These are phyloP conservation scores for Lucifuga dentata DNA, from an alignment of 2,113 vertebrate species.

Conservation along the genomic window DNA sequence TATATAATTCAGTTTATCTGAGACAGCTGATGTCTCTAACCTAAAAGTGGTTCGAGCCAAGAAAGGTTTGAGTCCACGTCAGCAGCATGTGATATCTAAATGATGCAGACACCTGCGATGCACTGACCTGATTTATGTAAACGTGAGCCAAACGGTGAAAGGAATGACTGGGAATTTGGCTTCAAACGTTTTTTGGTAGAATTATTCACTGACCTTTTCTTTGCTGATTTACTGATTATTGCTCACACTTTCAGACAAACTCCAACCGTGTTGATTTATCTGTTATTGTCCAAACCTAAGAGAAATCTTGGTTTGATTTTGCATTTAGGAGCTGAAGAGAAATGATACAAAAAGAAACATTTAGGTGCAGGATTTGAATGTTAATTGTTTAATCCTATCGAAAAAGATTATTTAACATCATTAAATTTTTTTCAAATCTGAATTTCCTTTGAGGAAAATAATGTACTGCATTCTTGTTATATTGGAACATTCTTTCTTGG, in stretches of 20 bases:
- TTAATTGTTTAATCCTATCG: neutral
- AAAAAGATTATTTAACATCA: neutral
- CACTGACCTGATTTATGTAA: slow-evolving; percentile 17
- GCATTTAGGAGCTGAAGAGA: slow-evolving; percentile 76
- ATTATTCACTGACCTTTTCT: slow-evolving; percentile 82
- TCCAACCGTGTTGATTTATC: slow-evolving; percentile 80
- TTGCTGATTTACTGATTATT: slow-evolving; percentile 88
- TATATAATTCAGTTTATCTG: slow-evolving; percentile 22
- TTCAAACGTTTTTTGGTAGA: slow-evolving; percentile 50
- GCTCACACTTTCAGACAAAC: slow-evolving; percentile 76
- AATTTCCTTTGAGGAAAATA: neutral
- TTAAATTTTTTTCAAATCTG: neutral
- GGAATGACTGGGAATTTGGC: neutral
- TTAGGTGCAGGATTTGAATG: no score
- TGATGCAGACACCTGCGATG: slow-evolving; percentile 28
- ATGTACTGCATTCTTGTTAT: neutral
- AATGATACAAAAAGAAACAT: neutral
- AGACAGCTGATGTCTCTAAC: slow-evolving; percentile 2
- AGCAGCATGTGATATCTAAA: slow-evolving; percentile 33
- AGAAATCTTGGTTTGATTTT: slow-evolving; percentile 86
- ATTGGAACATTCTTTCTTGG: neutral
- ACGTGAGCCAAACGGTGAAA: slow-evolving; percentile 1
- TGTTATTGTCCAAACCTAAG: slow-evolving; percentile 80
- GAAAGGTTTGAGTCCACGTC: slow-evolving; percentile 15
- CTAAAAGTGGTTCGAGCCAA: slow-evolving; percentile 5